Evolutionary conservation across 2,797 vertebrate genomes (phyloP).

Genomic region (Amniataba percoides): DNA sequence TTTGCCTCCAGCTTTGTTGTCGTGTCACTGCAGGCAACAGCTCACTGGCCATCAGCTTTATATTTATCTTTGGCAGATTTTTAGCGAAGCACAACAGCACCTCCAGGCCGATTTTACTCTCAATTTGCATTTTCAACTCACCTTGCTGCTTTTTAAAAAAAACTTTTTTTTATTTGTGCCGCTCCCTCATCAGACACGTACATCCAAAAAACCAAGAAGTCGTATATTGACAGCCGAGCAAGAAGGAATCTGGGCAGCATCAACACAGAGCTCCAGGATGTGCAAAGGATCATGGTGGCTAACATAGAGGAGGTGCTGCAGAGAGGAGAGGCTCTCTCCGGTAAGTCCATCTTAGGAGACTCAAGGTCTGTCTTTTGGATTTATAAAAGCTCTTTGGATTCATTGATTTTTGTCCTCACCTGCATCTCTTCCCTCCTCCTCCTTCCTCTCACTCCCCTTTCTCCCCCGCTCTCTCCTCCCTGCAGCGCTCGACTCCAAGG

Average conservation of each 20-base stretch:
- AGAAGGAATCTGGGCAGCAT: constrained; percentile 96
- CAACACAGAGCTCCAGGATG: constrained; percentile 98
- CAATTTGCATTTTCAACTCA: neutral
- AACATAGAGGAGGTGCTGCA: constrained; percentile 98
- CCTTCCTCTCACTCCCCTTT: neutral
- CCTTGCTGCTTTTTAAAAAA: neutral
- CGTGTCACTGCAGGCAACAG: neutral
- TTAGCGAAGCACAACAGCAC: neutral
- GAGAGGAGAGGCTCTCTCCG: constrained; percentile 96
- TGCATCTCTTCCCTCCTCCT: neutral
- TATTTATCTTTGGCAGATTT: neutral
- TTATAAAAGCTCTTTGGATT: neutral
- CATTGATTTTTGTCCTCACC: constrained; percentile 5
- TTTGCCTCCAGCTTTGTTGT: neutral
- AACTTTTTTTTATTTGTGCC: neutral
- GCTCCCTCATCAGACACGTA: constrained; percentile 90
- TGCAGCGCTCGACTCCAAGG: constrained; percentile 96
- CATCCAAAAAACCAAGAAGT: constrained; percentile 99
- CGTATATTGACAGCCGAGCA: constrained; percentile 96
- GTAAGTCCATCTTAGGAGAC: constrained; percentile 78
- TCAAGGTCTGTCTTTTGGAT: neutral
- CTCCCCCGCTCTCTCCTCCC: constrained; percentile 13
- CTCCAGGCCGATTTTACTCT: neutral
- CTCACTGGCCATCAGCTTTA: neutral
- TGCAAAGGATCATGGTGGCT: constrained; percentile 99